Percentiles rank a stretch among this genome's conserved stretches.
Evolutionary conservation across 2,113 vertebrate genomes (phyloP).

Genomic region (Sorex araneus): DNA sequence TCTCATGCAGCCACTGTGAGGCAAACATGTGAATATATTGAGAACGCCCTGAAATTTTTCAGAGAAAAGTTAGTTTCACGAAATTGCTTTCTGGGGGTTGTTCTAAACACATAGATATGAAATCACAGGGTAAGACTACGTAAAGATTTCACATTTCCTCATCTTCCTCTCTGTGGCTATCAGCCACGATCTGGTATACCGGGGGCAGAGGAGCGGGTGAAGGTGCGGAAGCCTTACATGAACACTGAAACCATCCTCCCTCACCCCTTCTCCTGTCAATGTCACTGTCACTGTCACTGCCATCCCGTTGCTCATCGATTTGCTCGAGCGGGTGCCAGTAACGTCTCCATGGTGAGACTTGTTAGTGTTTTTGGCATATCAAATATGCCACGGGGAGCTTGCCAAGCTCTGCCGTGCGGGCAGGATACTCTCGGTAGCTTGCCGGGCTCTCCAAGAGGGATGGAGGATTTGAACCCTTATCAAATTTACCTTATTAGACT

Average conservation of each 20-base stretch:
- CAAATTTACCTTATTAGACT: conserved; percentile 8
- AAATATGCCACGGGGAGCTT: no score
- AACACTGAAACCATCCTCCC: not conserved
- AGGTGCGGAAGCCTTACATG: not conserved
- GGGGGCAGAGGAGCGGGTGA: no score
- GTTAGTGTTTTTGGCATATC: no score
- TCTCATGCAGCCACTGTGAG: not conserved
- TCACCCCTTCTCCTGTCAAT: not conserved
- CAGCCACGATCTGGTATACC: not conserved
- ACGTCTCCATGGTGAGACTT: no score
- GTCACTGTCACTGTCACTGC: no score
- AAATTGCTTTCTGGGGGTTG: not conserved
- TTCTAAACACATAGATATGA: conserved; percentile 15
- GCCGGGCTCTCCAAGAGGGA: no score
- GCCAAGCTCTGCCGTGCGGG: no score
- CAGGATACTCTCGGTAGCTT: no score
- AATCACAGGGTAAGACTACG: conserved; percentile 40
- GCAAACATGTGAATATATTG: not conserved
- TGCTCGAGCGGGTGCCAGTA: no score
- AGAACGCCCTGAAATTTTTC: not conserved
- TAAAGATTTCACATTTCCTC: not conserved
- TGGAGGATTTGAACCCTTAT: no score
- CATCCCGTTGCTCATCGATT: no score
- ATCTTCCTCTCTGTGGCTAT: conserved; percentile 21
- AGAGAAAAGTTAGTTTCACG: conserved; percentile 40